Conservation (phyloP, 2,888 invertebrate genomes). For the Drosophila borborema region DNA sequence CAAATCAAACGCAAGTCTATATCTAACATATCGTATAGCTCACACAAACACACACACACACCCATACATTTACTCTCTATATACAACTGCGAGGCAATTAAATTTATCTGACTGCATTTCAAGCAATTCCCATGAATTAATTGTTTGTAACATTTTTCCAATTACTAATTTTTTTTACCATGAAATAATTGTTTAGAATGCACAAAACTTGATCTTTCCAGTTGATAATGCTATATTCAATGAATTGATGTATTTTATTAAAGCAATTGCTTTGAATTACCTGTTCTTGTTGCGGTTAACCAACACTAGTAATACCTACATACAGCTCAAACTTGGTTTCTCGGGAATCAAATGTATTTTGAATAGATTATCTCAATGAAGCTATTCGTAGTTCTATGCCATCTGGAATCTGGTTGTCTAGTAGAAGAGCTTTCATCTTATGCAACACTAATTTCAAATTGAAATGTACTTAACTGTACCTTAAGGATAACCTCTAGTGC, state of each 20-base stretch:
- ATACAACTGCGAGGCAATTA: conserved; percentile 15
- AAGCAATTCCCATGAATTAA: conserved; percentile 9
- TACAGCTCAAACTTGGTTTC: neutral
- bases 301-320: conserved; percentile 1
- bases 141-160: conserved; percentile 2
- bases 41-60: neutral
- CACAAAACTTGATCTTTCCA: neutral
- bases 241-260: neutral
- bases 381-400: neutral
- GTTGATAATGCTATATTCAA: neutral
- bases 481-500: too few relatives aligned
- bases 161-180: conserved; percentile 1
- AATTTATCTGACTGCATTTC: conserved; percentile 19
- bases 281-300: neutral
- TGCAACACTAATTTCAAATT: neutral
- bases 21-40: conserved; percentile 11
- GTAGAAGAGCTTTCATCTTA: neutral
- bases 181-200: conserved; percentile 4
- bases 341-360: neutral
- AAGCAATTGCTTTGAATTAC: neutral
- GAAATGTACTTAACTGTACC: too few relatives aligned
- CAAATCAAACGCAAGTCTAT: conserved; percentile 21
- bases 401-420: neutral
- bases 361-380: neutral
- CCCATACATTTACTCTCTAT: neutral